Evolutionary conservation across 2,888 invertebrate genomes (phyloP), one percentile per base, ranked within the genome.

Genomic region (Drosophila kuntzei): DNA sequence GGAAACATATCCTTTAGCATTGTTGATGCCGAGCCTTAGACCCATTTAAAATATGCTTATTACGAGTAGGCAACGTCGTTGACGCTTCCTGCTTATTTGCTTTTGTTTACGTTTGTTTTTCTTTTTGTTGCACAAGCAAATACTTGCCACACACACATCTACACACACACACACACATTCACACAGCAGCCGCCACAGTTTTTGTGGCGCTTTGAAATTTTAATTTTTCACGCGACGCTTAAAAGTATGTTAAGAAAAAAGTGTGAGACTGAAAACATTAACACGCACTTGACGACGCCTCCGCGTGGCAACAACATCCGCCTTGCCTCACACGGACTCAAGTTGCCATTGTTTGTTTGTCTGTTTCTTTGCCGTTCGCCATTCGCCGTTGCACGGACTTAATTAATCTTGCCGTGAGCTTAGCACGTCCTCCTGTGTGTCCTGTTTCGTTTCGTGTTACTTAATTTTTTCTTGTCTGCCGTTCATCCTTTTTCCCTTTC

Each of bases 341-440:
- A 74, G 79, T 67, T 64, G 69, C 58, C 72, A n/a, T 80, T 70
- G 71, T 62, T 62, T 60, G 55, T 55, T 43, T 55, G 43, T 34
- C 36, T 62, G 29, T 47, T 22, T 14, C 34, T 12, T 29, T 4
- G 16, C 29, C 50, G 50, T 27, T 59, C n/a, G 54, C 53, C 61
- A 51, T 51, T 61, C n/a, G n/a, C 84, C 63, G 65, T 59, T 63
- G 61, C 60, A 66, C 76, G 77, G 77, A 88, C 83, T 83, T 83
- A 83, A 83, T 83, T 83, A 83, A 88, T 83, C 83, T 83, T 86
- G 83, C 87, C 84, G 74, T 72, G 70, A 77, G 83, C 88, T 86
- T 88, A 83, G 80, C 77, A 80, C 77, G 74, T 85, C 80, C 65
- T 74, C 71, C 79, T 76, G 67, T 43, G 58, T 64, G 73, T 80